A percentile compares a stretch with the other conserved stretches of the same genome.
These are phyloP conservation scores for Chrysopilus asiliformis DNA, from an alignment of 2,888 invertebrate species.

Conservation along the genomic window DNA sequence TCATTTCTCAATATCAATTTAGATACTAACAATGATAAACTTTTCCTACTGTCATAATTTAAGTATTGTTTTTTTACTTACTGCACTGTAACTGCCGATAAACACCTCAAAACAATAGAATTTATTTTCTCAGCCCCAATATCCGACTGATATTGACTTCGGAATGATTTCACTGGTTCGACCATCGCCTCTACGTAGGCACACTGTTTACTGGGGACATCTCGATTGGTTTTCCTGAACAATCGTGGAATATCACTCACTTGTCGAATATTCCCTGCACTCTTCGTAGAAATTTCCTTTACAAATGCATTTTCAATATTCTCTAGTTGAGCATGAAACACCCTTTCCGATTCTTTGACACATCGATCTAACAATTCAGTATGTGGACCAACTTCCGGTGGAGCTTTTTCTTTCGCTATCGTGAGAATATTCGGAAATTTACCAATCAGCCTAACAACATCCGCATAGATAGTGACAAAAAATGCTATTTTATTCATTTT, in stretches of 20 bases:
- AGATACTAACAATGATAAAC: no score
- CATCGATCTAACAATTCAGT: constrained; percentile 7
- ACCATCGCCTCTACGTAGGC: constrained; percentile 59
- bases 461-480: constrained; percentile 10
- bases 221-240: constrained; percentile 83
- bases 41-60: no score
- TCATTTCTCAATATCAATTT: no score
- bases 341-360: constrained; percentile 5
- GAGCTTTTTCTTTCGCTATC: constrained; percentile 8
- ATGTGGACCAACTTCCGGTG: constrained; percentile 5
- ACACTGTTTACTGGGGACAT: constrained; percentile 67
- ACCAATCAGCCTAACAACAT: constrained; percentile 8
- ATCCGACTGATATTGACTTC: constrained; percentile 34
- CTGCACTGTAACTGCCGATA: constrained; percentile 43
- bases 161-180: constrained; percentile 39
- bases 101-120: constrained; percentile 25
- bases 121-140: constrained; percentile 23
- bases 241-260: constrained; percentile 88
- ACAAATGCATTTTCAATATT: constrained; percentile 32
- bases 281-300: constrained; percentile 33
- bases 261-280: constrained; percentile 54
- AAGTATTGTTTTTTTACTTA: no score
- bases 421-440: constrained; percentile 8
- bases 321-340: constrained; percentile 18
- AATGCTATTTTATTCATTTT: constrained; percentile 2